These are phyloP conservation scores for Tachina fera DNA, from an alignment of 2,888 invertebrate species.

Conservation along the genomic window DNA sequence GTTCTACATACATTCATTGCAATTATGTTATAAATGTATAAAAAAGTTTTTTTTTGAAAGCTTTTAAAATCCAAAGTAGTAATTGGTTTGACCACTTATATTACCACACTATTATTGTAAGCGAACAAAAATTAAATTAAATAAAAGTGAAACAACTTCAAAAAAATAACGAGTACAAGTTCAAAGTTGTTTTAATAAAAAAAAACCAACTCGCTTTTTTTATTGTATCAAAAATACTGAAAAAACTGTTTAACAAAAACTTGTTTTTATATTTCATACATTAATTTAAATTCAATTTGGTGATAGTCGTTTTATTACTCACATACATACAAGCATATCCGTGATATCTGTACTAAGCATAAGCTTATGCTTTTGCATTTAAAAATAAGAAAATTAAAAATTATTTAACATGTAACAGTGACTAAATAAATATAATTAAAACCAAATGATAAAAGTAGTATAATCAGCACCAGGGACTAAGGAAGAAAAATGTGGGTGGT, in stretches of 20 bases:
- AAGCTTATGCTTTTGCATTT: neutral
- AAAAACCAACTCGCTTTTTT: neutral
- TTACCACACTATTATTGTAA: neutral
- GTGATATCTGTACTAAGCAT: conserved; percentile 12
- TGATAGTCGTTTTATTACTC: conserved; percentile 49
- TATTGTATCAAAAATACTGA: neutral
- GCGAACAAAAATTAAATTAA: conserved; percentile 4
- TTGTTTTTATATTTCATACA: conserved; percentile 59
- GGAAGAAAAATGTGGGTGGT: too few species aligned
- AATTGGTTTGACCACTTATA: conserved; percentile 43
- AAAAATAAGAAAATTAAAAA: neutral
- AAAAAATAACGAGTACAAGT: conserved; percentile 66
- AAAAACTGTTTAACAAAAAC: conserved; percentile 48
- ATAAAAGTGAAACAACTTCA: conserved; percentile 26
- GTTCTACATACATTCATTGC: neutral
- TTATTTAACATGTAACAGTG: neutral
- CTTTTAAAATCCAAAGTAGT: conserved; percentile 39
- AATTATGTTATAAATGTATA: conserved; percentile 10
- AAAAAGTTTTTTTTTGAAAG: conserved; percentile 52
- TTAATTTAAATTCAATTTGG: conserved; percentile 49
- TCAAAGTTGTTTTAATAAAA: conserved; percentile 66
- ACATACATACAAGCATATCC: neutral
- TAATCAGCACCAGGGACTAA: too few species aligned
- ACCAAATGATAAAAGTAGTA: too few species aligned
- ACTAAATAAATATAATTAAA: neutral